Base-by-base conservation (phyloP, 2,797 vertebrate genomes). In the Erithacus rubecula region DNA sequence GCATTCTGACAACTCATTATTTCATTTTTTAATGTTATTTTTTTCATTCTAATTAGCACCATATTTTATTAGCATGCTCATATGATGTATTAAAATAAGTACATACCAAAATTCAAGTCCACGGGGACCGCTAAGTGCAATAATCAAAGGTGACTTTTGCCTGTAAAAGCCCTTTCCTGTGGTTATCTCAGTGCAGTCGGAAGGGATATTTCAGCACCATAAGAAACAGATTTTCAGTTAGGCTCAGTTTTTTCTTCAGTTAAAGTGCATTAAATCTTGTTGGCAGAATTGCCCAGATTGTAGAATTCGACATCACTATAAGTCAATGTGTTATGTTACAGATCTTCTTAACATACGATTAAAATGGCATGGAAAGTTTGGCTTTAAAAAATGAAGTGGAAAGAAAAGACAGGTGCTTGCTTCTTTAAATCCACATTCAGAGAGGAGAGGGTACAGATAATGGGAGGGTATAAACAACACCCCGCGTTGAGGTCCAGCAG, bases 201-300 rank as follows among this genome's bases (percentile, higher is more conserved):
- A 95, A 97, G 97, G 96, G 97, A 96, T 97, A 96, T 97, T 97
- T 98, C 97, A 98, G 98, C 98, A 98, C 98, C 98, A 98, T 98
- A 97, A 95, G 96, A 97, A 97, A 98, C 58, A 96, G 97, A 96
- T 96, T 97, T 97, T 96, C 95, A 97, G 94, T 97, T 97, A 96
- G 97, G 96, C 93, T 97, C 96, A 97, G 97, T 94, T 95, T 98
- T 88, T 96, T 97, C 97, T 98, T 98, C 98, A 98, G 52, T 97
- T 98, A 98, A 98, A 98, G 98, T 98, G 98, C 98, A 98, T 98
- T 96, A 97, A 98, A 95, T 96, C 96, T 96, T 95, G 94, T 95
- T 81, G 90, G 97, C 97, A 81, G 96, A 97, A 97, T 89, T 96
- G 96, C 96, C 96, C 96, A 95, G 93, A 95, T 94, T 97, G 96